Evolutionary conservation across 2,113 vertebrate species (phyloP).

Genomic region (Myotis brandtii): DNA sequence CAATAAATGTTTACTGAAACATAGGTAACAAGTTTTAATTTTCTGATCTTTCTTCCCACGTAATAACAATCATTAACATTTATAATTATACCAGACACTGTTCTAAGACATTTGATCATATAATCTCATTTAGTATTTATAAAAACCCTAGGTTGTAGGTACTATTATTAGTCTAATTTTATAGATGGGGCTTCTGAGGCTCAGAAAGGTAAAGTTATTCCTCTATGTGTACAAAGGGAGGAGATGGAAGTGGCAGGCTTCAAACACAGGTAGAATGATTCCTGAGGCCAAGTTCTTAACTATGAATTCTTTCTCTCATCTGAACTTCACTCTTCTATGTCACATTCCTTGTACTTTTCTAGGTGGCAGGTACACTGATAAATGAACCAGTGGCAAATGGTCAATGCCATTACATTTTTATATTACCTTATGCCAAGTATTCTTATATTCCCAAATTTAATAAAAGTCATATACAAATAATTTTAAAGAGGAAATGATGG

Average conservation of each 20-base stretch:
- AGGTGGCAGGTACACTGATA: not conserved
- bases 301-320: not conserved
- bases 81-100: not conserved
- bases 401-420: not conserved
- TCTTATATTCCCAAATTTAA: conserved; percentile 4
- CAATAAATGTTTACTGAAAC: not conserved
- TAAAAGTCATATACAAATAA: not conserved
- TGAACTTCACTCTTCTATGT: not conserved
- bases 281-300: not conserved
- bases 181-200: not conserved
- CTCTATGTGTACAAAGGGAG: not conserved
- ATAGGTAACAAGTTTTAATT: conserved; percentile 43
- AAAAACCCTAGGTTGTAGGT: not conserved
- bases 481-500: not conserved
- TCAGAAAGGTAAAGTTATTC: not conserved
- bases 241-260: not conserved
- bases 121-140: not conserved
- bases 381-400: not conserved
- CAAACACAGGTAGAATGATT: not conserved
- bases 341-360: not conserved
- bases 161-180: not conserved
- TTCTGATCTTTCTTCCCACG: not conserved
- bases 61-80: not conserved
- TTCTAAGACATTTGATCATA: not conserved
- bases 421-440: not conserved